Percentiles rank a stretch among this genome's conserved stretches.
phyloP scores from a whole-genome alignment of 1,140 invertebrate genomes.

The Goniozus legneri region DNA sequence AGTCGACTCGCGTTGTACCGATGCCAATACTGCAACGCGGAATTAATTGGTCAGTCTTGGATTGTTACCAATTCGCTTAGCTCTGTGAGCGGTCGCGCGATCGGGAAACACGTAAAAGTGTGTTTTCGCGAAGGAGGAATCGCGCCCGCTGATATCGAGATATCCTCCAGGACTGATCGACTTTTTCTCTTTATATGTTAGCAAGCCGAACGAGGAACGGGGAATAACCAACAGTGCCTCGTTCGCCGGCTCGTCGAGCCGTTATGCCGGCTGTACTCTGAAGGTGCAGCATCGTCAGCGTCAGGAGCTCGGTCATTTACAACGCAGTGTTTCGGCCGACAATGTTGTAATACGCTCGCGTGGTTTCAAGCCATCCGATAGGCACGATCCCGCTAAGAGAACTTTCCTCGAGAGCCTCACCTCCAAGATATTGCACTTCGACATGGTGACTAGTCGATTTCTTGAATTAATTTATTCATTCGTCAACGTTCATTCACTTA shows the following conservation, averaged over 20 bases:
- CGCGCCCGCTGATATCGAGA: too few species aligned
- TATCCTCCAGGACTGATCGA: too few species aligned
- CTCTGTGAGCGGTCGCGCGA: too few species aligned
- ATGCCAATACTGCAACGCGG: conserved; percentile 46
- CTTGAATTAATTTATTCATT: not conserved
- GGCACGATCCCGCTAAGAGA: conserved; percentile 73
- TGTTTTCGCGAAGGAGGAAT: too few species aligned
- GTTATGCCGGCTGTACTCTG: conserved; percentile 30
- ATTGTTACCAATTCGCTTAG: conserved; percentile 39
- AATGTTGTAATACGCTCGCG: conserved; percentile 59
- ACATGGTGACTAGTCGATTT: conserved; percentile 62
- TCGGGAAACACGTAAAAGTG: too few species aligned
- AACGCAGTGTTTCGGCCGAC: conserved; percentile 45
- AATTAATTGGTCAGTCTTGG: conserved; percentile 49
- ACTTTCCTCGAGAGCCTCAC: conserved; percentile 77
- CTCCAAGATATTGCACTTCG: conserved; percentile 73
- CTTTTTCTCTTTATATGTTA: too few species aligned
- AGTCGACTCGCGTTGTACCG: conserved; percentile 40
- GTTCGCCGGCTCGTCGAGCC: conserved; percentile 19
- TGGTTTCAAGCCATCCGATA: conserved; percentile 81
- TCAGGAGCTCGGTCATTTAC: conserved; percentile 30
- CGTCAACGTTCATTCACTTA: not conserved
- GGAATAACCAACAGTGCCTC: conserved; percentile 34
- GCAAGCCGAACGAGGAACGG: too few species aligned
- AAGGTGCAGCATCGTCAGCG: conserved; percentile 25